Evolutionary conservation across 2,888 invertebrate genomes (phyloP).

Genomic region (Nomada lathburiana): DNA sequence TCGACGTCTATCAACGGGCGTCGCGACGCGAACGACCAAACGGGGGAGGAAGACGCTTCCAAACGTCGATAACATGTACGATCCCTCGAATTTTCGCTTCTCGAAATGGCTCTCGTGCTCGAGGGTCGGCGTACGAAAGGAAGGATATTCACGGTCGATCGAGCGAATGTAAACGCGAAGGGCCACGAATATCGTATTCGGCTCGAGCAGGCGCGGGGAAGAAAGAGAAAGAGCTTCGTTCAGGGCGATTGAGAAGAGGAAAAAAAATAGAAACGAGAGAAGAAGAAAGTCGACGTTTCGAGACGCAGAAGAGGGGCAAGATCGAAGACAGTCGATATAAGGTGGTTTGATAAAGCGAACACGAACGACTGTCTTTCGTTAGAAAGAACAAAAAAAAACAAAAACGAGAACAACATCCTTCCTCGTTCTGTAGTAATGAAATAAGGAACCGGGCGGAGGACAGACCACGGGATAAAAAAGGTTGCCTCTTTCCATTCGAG

Average conservation of each 20-base stretch:
- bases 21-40: conserved; percentile 12
- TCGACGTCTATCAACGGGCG: conserved; percentile 17
- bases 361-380: neutral
- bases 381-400: conserved; percentile 22
- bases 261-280: neutral
- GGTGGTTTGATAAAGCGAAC: conserved; percentile 48
- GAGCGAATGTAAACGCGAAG: conserved; percentile 63
- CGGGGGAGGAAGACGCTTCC: conserved; percentile 4
- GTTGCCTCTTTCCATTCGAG: neutral
- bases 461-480: conserved; percentile 11
- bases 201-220: conserved; percentile 16
- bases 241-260: neutral
- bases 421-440: neutral
- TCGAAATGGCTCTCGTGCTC: conserved; percentile 60
- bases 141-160: conserved; percentile 70
- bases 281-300: conserved; percentile 7
- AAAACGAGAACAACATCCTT: neutral
- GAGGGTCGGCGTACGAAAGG: conserved; percentile 53
- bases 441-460: conserved; percentile 15
- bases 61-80: conserved; percentile 61
- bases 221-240: neutral
- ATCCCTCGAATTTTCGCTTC: conserved; percentile 65
- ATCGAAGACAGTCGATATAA: conserved; percentile 39
- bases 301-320: conserved; percentile 18
- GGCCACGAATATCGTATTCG: conserved; percentile 52